Evolutionary conservation across 2,888 invertebrate genomes (phyloP).

Genomic region (Fragum sueziense): DNA sequence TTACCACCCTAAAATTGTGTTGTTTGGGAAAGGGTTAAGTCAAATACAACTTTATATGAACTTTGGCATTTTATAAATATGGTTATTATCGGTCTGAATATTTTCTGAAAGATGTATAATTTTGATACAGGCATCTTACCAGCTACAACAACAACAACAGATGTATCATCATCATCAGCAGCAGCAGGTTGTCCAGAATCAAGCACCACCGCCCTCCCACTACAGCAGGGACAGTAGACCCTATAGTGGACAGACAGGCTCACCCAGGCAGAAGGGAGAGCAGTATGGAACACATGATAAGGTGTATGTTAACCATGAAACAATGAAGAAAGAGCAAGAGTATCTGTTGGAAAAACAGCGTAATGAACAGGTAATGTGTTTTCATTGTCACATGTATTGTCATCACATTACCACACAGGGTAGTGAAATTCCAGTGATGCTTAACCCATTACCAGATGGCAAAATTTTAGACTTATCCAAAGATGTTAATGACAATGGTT

Average conservation of each 20-base stretch:
- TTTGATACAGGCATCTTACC: background rate
- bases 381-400: too few species aligned
- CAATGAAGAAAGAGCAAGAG: background rate
- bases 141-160: slow-evolving; percentile 14
- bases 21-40: too few species aligned
- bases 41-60: too few species aligned
- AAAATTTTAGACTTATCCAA: too few species aligned
- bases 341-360: slow-evolving; percentile 17
- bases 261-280: slow-evolving; percentile 21
- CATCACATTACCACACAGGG: too few species aligned
- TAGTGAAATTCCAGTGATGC: too few species aligned
- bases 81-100: too few species aligned
- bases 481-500: too few species aligned
- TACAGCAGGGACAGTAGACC: background rate
- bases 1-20: too few species aligned
- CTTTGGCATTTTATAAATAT: too few species aligned
- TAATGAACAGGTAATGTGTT: slow-evolving; percentile 6
- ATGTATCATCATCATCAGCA: background rate
- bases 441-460: too few species aligned
- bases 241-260: background rate
- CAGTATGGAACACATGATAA: slow-evolving; percentile 31
- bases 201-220: background rate
- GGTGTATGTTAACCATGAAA: background rate
- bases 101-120: too few species aligned
- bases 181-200: background rate